These are phyloP conservation scores for Carettochelys insculpta DNA, from an alignment of 2,113 vertebrate species.

Conservation along the genomic window DNA sequence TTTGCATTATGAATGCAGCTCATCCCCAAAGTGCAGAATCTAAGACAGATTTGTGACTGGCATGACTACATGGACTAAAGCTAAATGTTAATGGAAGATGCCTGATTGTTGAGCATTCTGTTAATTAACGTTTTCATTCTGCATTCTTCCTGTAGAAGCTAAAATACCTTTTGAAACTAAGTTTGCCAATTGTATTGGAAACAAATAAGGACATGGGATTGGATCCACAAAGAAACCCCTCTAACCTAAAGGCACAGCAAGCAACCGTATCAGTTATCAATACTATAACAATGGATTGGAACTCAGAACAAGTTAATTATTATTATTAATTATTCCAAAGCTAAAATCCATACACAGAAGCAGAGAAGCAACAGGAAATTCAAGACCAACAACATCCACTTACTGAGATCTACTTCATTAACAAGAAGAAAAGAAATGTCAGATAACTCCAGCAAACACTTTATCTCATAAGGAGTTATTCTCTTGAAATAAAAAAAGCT, in stretches of 20 bases:
- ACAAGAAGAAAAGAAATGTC: neutral
- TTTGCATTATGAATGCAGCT: conserved; percentile 69
- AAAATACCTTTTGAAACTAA: conserved; percentile 26
- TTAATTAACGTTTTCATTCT: conserved; percentile 53
- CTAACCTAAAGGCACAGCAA: neutral
- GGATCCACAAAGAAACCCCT: neutral
- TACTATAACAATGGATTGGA: neutral
- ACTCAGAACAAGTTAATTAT: neutral
- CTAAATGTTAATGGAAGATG: conserved; percentile 56
- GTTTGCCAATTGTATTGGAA: neutral
- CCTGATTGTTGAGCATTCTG: conserved; percentile 52
- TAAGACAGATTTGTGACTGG: conserved; percentile 54
- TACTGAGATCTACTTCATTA: neutral
- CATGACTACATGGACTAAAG: conserved; percentile 12
- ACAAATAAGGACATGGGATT: neutral
- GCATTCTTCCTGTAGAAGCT: conserved; percentile 34
- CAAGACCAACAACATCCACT: neutral
- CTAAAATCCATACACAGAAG: neutral
- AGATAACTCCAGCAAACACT: neutral
- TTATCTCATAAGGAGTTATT: neutral
- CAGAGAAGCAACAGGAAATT: neutral
- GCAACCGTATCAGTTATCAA: neutral
- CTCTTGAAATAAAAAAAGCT: neutral
- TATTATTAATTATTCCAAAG: conserved; percentile 15
- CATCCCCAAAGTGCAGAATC: conserved; percentile 43